Evolutionary conservation across 2,113 vertebrate genomes (phyloP), one percentile per base, ranked within the genome.

Genomic region (Pangasianodon hypophthalmus): DNA sequence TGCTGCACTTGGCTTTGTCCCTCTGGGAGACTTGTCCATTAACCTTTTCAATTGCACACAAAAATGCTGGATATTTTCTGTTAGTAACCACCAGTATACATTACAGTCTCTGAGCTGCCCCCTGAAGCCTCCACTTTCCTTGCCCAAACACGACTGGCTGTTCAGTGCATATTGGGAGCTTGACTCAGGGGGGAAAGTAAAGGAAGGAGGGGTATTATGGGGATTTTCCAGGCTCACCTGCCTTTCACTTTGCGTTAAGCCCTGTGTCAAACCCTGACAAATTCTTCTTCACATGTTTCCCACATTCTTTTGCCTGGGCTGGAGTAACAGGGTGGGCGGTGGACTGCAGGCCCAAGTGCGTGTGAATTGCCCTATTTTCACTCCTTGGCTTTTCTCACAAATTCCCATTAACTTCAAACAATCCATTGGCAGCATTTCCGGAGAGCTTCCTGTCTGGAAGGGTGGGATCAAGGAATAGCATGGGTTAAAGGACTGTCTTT

Each of bases 351-450:
- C 24, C 32, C 75, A 77, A 85, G 88, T 88, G 85, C 10, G 90
- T 93, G 91, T 88, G 90, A 92, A 93, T 84, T 91, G 83, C 89
- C 91, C 92, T 71, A 50, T 94, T 93, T 94, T 92, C 88, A 93
- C 91, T 85, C 87, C 0, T 84, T 84, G 60, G 29, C 89, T 93
- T 93, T 93, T 91, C 88, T 89, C 87, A 86, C 87, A 56, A 7
- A 87, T 88, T 54, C 71, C 69, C 93, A 88, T 86, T 94, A 93
- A 94, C 90, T 41, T 84, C 58, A 88, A 90, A 92, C 92, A 91
- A 93, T 94, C 92, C 92, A 92, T 92, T 80, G 79, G 80, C 86
- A 41, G 82, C 89, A 90, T 94, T 95, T 94, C 95, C 94, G 92
- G 92, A 89, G 81, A 73, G 90, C 89, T 80, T 95, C 94, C 95